Evolutionary conservation across 1,140 invertebrate species (phyloP).

Genomic region (Gryllus bimaculatus): DNA sequence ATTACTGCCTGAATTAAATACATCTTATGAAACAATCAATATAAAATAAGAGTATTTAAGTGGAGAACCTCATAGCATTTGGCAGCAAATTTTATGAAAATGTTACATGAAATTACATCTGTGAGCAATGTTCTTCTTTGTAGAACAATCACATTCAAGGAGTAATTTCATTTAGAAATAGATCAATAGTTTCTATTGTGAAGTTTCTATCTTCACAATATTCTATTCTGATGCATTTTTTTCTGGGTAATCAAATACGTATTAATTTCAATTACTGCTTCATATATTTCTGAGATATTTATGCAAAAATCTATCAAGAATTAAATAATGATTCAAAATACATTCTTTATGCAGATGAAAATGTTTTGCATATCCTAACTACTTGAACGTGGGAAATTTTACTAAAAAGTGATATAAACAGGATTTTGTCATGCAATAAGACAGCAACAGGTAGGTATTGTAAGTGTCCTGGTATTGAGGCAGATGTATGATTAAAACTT

Average conservation of each 20-base stretch:
- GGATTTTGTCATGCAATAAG: background rate
- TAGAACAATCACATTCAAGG: background rate
- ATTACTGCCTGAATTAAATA: background rate
- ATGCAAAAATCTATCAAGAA: background rate
- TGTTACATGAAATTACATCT: background rate
- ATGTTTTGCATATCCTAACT: background rate
- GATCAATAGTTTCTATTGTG: background rate
- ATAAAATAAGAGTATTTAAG: background rate
- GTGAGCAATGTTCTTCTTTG: background rate
- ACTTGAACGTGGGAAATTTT: background rate
- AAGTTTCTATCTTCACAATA: background rate
- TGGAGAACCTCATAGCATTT: background rate
- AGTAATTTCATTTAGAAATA: background rate
- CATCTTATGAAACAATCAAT: background rate
- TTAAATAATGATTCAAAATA: background rate
- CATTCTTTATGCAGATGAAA: background rate
- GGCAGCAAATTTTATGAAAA: background rate
- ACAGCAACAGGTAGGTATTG: background rate
- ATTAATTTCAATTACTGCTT: background rate
- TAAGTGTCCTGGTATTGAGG: background rate
- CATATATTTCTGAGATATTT: background rate
- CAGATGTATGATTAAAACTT: background rate
- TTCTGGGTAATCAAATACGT: background rate
- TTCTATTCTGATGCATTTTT: background rate
- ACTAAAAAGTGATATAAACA: background rate